These are phyloP conservation scores for Rhabditoides inermis DNA, from an alignment of 2,888 invertebrate species.

Conservation along the genomic window DNA sequence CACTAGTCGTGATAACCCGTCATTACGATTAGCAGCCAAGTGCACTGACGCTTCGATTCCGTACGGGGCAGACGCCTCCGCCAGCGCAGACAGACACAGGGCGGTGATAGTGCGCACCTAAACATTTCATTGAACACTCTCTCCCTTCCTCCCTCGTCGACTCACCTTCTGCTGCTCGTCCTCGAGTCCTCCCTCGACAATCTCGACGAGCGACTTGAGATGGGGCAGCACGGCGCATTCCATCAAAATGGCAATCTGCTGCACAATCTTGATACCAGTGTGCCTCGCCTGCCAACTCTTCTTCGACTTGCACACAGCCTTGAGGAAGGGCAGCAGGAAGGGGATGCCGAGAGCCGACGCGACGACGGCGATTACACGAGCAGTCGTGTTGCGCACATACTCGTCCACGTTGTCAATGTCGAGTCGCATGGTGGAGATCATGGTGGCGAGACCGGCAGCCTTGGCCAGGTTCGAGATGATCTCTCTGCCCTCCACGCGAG, in stretches of 20 bases:
- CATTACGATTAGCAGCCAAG: too few species aligned
- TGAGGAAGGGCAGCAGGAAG: conserved; percentile 88
- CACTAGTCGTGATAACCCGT: too few species aligned
- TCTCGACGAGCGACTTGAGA: conserved; percentile 92
- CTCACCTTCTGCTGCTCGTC: conserved; percentile 98
- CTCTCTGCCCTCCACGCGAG: conserved; percentile 91
- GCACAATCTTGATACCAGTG: conserved; percentile 95
- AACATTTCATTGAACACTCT: too few species aligned
- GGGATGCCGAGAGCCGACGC: conserved; percentile 97
- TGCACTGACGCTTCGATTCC: conserved; percentile 99
- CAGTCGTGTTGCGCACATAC: conserved; percentile 91
- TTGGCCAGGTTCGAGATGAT: conserved; percentile 93
- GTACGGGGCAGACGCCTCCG: conserved; percentile 97
- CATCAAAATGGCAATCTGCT: conserved; percentile 98
- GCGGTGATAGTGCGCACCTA: conserved; percentile 83
- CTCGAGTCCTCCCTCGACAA: conserved; percentile 93
- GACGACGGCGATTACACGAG: conserved; percentile 98
- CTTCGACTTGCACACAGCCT: conserved; percentile 92
- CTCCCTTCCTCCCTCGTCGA: too few species aligned
- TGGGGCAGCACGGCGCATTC: conserved; percentile 98
- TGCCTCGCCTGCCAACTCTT: conserved; percentile 98
- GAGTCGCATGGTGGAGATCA: conserved; percentile 99
- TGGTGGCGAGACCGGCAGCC: conserved; percentile 95
- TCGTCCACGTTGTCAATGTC: conserved; percentile 84
- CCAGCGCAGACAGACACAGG: conserved; percentile 89